Conservation (phyloP, 2,888 invertebrate genomes). For the Ariolimax columbianus region DNA sequence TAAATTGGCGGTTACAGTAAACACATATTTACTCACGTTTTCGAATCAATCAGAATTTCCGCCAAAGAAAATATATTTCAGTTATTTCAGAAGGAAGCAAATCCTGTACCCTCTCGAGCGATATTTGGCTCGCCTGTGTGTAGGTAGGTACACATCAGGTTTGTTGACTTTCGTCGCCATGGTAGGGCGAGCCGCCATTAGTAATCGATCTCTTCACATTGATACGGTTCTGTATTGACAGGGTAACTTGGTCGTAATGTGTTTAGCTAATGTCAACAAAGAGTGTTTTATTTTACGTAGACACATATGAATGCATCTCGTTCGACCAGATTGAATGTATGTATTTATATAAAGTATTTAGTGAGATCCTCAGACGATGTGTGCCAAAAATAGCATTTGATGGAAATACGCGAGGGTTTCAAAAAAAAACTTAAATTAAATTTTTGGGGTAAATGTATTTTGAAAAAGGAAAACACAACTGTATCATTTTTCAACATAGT, state of each 20-base stretch:
- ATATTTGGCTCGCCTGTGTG: background rate
- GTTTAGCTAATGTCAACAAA: background rate
- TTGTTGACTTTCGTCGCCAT: conserved; percentile 34
- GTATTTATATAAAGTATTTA: too few relatives aligned
- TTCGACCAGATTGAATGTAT: too few relatives aligned
- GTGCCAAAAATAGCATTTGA: too few relatives aligned
- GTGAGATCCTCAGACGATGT: too few relatives aligned
- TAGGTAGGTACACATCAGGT: background rate
- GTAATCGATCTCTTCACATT: background rate
- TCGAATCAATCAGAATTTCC: background rate
- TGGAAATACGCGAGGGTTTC: too few relatives aligned
- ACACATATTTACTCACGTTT: background rate
- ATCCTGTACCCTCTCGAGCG: background rate
- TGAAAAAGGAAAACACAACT: too few relatives aligned
- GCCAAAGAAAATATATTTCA: background rate
- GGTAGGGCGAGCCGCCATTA: conserved; percentile 15
- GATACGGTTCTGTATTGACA: background rate
- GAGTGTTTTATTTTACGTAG: too few relatives aligned
- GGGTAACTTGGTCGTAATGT: background rate
- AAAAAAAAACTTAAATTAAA: too few relatives aligned
- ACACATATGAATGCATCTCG: too few relatives aligned
- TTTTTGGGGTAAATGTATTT: too few relatives aligned
- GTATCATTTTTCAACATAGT: too few relatives aligned
- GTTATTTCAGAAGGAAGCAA: background rate
- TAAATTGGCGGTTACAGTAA: background rate